A percentile compares a stretch with the other conserved stretches of the same genome.
These are phyloP conservation scores for Kryptopterus vitreolus DNA, from an alignment of 2,797 vertebrate species.

Conservation along the genomic window DNA sequence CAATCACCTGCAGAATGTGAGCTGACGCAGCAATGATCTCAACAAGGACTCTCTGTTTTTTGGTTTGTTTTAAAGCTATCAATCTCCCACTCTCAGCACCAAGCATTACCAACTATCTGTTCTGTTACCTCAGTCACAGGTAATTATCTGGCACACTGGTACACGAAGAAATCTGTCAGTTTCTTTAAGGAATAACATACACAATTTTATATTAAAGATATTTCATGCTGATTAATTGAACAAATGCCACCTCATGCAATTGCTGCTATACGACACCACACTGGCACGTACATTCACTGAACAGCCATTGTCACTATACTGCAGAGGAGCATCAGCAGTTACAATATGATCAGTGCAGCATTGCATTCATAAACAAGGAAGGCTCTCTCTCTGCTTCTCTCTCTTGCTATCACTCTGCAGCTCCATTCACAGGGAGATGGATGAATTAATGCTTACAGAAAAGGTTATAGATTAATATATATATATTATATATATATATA, in stretches of 20 bases:
- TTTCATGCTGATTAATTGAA: neutral
- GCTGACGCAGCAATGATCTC: slow-evolving; percentile 29
- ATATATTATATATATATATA: too few relatives aligned
- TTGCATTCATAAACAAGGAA: slow-evolving; percentile 37
- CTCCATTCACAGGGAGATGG: slow-evolving; percentile 18
- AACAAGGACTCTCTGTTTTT: neutral
- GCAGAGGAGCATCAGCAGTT: slow-evolving; percentile 37
- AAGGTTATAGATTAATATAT: neutral
- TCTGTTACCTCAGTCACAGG: neutral
- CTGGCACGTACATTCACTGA: neutral
- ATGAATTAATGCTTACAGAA: slow-evolving; percentile 9
- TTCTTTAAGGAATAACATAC: neutral
- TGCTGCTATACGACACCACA: neutral
- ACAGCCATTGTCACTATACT: slow-evolving; percentile 44
- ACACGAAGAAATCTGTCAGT: neutral
- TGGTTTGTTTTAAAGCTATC: neutral
- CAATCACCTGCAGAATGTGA: slow-evolving; percentile 46
- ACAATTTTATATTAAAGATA: slow-evolving; percentile 7
- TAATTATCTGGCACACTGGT: neutral
- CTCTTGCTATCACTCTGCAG: slow-evolving; percentile 1
- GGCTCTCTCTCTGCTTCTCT: neutral
- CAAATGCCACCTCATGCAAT: slow-evolving; percentile 7
- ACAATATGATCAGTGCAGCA: slow-evolving; percentile 38
- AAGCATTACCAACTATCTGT: neutral
- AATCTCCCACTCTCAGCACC: neutral